Base-by-base conservation (phyloP, 2,888 invertebrate genomes). In the Ametastegia equiseti region DNA sequence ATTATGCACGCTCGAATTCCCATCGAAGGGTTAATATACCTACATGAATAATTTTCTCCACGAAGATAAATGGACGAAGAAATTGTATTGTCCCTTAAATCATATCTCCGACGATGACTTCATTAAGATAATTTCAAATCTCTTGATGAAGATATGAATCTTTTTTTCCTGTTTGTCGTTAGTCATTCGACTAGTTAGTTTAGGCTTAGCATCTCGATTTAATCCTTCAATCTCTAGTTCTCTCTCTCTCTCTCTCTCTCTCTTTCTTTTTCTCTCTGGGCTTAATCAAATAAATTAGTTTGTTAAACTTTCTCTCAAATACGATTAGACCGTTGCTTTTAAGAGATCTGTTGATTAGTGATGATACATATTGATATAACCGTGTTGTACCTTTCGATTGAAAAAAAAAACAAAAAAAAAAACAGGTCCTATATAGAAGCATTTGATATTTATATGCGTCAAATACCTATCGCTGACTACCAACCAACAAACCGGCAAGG, bases 341-440 rank as follows among this genome's bases (percentile, higher is more conserved):
- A 27, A 3, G 6, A 42, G 63, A 69, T 69, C 15, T 7, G 33
- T 47, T 50, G 33, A 73, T 73, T n/a, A 50, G 73, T 33, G 33
- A 50, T 73, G 50, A 73, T 73, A 73, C 50, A 47, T 15, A 73
- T 73, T 27, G 73, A 73, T 73, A 27, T 47, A 5, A 30, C 36
- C 30, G 30, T 65, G 65, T 65, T 36, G 1, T 69, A 9, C 13
- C 11, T 69, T 33, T 23, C 23, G 2, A 36, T 23, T n/a, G 19
- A 1, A 23, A 39, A 23, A 19, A 45, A 42, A 45, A 45, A 69
- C 69, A 69, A 1, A 23, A 39, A 23, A 19, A 45, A 42, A 45
- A 45, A 69, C 69, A 69, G 45, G 69, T 69, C 69, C 63, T 27
- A 0, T 60, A 60, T 0, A 23, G 23, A 63, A 30, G 6, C 36